Percentiles rank a stretch among this genome's conserved stretches.
These are phyloP conservation scores for Deroplatys truncata DNA, from an alignment of 2,888 invertebrate genomes.

Conservation along the genomic window DNA sequence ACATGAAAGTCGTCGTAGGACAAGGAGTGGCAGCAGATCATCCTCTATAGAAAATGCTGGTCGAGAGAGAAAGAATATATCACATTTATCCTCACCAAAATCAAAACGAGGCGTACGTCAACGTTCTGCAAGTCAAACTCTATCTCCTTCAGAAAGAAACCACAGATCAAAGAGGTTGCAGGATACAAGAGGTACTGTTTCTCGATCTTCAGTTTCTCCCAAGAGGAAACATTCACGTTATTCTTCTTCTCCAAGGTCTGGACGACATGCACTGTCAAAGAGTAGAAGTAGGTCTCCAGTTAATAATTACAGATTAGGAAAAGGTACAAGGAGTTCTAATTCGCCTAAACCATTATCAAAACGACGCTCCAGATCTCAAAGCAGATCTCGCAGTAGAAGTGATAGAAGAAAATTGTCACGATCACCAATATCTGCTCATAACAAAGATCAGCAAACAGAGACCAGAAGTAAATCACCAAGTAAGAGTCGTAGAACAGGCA, in stretches of 20 bases:
- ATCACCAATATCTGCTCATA: background rate
- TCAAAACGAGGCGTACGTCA: background rate
- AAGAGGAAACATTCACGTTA: slow-evolving; percentile 31
- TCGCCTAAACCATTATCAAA: background rate
- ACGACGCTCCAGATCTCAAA: slow-evolving; percentile 11
- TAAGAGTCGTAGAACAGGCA: background rate
- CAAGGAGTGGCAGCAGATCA: slow-evolving; percentile 22
- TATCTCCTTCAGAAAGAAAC: slow-evolving; percentile 8
- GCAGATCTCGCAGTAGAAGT: background rate
- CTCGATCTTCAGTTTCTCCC: slow-evolving; percentile 20
- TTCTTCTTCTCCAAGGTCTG: slow-evolving; percentile 34
- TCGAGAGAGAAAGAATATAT: slow-evolving; percentile 1
- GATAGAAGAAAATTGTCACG: slow-evolving; percentile 4
- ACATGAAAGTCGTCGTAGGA: slow-evolving; percentile 7
- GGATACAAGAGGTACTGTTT: background rate
- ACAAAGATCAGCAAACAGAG: background rate
- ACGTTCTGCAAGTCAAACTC: background rate
- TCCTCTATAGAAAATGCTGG: slow-evolving; percentile 2
- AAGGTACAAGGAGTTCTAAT: slow-evolving; percentile 1
- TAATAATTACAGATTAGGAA: slow-evolving; percentile 19
- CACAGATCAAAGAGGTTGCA: background rate
- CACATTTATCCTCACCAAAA: slow-evolving; percentile 13
- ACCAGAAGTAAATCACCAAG: slow-evolving; percentile 20
- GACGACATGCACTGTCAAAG: slow-evolving; percentile 32
- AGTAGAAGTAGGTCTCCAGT: slow-evolving; percentile 27